Conservation (phyloP, 2,888 invertebrate genomes). For the Idaea aversata region DNA sequence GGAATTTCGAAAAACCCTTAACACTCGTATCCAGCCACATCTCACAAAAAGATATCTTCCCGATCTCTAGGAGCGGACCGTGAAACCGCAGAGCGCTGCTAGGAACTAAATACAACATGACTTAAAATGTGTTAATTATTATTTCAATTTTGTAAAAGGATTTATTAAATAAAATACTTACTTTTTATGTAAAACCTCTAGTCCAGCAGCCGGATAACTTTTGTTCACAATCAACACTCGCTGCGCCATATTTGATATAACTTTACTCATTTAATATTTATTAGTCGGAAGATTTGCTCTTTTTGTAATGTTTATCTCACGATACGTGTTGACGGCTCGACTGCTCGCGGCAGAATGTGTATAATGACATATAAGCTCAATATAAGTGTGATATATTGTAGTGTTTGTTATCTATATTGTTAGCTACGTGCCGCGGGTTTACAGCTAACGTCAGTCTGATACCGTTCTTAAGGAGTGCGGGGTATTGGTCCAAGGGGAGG, state of each 20-base stretch:
- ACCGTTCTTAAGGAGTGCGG: too few species aligned
- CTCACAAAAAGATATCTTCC: too few species aligned
- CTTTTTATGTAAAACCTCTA: slow-evolving; percentile 58
- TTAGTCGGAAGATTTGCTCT: background rate
- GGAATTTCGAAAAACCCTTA: too few species aligned
- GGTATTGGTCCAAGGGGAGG: too few species aligned
- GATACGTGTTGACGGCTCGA: background rate
- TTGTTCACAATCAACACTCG: slow-evolving; percentile 60
- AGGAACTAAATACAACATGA: too few species aligned
- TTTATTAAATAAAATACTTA: slow-evolving; percentile 38
- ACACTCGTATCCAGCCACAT: too few species aligned
- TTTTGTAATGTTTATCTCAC: background rate
- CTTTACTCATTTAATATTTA: background rate
- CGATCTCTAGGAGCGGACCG: too few species aligned
- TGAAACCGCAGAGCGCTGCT: too few species aligned
- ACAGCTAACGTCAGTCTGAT: too few species aligned
- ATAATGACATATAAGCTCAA: background rate
- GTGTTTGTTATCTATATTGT: background rate
- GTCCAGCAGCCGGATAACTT: slow-evolving; percentile 53
- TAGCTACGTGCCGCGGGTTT: too few species aligned
- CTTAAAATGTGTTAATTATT: too few species aligned
- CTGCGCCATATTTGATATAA: slow-evolving; percentile 43
- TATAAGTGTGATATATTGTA: background rate
- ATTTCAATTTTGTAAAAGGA: background rate
- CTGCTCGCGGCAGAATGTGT: background rate